Evolutionary conservation across 1,140 invertebrate species (phyloP), one percentile per base, ranked within the genome.

Genomic region (Tetragonula clypearis): DNA sequence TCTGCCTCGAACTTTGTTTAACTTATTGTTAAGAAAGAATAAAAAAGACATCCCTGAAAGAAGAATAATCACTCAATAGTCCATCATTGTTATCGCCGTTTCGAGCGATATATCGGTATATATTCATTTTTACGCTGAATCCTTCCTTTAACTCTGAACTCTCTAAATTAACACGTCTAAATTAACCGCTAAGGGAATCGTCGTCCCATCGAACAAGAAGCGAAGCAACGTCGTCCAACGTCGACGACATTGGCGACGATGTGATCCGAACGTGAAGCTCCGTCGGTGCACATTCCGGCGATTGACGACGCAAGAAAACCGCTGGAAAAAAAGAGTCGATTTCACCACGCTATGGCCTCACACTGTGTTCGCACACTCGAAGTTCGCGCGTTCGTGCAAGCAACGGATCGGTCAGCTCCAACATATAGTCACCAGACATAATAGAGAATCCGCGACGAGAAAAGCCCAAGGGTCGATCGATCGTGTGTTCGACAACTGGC

Each of bases 291-390:
- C 72, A 73, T 58, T 23, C 19, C 1, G 12, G 1, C 19, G 17
- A 14, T 15, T 49, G 41, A 49, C 41, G 41, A 6, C 6, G 41
- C 6, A 49, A 49, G 30, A 30, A 41, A 41, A 23, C 26, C 55
- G n/a, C 0, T 9, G 23, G 4, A n/a, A 73, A 49, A 72, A 60
- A 30, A 30, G 30, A 35, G 35, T 73, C 11, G 30, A 21, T n/a
- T 21, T 11, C 21, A 23, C 21, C 26, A 26, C 75, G 19, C 55
- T 8, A 9, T 8, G 53, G 23, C 55, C 30, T 30, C 49, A 58
- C 68, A 81, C 68, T 72, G 55, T 49, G n/a, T n/a, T n/a, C 23
- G 58, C 79, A 49, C 79, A 81, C 79, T 56, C 2, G 11, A 26
- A 68, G 30, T 4, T 66, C n/a, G 2, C 26, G 21, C 35, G 15